Percentiles rank a stretch among this genome's conserved stretches.
Conservation (phyloP, 35 echinoderm and acorn worm species). For the Eucidaris tribuloides region DNA sequence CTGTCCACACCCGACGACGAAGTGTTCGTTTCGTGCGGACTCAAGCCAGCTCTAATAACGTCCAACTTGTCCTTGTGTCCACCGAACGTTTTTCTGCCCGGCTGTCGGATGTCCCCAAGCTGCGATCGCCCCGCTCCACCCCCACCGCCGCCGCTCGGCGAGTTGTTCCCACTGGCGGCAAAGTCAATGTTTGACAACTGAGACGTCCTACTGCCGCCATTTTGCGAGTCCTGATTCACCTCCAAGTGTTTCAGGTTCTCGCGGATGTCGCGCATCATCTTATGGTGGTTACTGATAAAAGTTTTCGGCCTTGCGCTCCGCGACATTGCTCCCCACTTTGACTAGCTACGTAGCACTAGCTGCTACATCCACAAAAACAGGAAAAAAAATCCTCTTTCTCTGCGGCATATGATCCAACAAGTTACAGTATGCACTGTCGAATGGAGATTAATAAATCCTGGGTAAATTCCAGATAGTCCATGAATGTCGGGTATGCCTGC, state of each 20-base stretch:
- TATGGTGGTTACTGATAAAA: slow-evolving; percentile 43
- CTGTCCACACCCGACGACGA: neutral
- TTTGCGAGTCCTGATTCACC: slow-evolving; percentile 20
- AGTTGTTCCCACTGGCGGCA: slow-evolving; percentile 14
- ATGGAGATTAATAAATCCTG: neutral
- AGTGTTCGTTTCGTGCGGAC: neutral
- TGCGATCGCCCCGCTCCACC: neutral
- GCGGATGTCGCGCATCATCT: slow-evolving; percentile 69
- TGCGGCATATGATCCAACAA: neutral
- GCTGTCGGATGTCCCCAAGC: neutral
- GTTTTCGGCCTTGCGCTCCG: slow-evolving; percentile 44
- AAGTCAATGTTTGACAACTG: neutral
- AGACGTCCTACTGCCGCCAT: neutral
- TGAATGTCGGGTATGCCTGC: neutral
- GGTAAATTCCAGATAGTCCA: slow-evolving; percentile 1
- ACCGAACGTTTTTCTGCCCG: neutral
- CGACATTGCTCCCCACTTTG: slow-evolving; percentile 48
- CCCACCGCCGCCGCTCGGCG: neutral
- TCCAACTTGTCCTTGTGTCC: slow-evolving; percentile 43
- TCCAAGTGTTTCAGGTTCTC: slow-evolving; percentile 70
- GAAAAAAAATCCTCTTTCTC: no score
- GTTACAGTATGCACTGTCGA: slow-evolving; percentile 9
- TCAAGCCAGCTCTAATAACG: slow-evolving; percentile 25
- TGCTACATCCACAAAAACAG: neutral
- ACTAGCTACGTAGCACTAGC: slow-evolving; percentile 2